Evolutionary conservation across 2,113 vertebrate genomes (phyloP).

Genomic region (Heterocephalus glaber): DNA sequence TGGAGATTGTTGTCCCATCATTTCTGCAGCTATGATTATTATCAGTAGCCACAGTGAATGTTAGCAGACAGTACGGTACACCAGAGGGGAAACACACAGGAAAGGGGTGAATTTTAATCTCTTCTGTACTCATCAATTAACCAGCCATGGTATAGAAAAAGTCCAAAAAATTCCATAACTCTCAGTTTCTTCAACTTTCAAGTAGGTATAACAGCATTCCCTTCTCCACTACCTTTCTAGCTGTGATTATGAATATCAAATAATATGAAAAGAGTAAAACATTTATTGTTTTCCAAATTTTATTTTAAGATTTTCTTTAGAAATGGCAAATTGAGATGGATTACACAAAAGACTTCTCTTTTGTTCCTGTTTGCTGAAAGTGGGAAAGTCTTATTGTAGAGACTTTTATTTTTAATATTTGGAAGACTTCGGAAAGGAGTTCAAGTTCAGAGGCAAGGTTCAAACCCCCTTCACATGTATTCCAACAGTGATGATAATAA

Average conservation of each 20-base stretch:
- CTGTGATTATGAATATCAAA: background rate
- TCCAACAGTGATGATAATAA: background rate
- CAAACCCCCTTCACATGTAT: background rate
- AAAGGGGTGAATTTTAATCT: background rate
- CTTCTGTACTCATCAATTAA: background rate
- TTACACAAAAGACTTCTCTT: background rate
- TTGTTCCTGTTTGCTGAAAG: background rate
- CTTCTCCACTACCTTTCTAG: background rate
- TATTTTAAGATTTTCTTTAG: background rate
- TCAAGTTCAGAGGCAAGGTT: constrained; percentile 41
- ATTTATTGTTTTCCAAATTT: constrained; percentile 9
- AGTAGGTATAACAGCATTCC: background rate
- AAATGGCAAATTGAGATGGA: background rate
- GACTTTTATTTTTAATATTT: background rate
- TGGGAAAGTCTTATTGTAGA: background rate
- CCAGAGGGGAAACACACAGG: too few species aligned
- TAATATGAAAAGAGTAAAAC: background rate
- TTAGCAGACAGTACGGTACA: accelerated
- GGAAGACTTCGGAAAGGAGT: background rate
- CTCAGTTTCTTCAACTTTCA: background rate
- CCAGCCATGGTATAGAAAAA: background rate
- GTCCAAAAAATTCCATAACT: background rate
- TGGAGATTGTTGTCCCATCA: background rate
- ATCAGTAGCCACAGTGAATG: background rate
- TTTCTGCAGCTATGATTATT: background rate